phyloP scores from a whole-genome alignment of 2,888 invertebrate species.

The Morpho helenor region DNA sequence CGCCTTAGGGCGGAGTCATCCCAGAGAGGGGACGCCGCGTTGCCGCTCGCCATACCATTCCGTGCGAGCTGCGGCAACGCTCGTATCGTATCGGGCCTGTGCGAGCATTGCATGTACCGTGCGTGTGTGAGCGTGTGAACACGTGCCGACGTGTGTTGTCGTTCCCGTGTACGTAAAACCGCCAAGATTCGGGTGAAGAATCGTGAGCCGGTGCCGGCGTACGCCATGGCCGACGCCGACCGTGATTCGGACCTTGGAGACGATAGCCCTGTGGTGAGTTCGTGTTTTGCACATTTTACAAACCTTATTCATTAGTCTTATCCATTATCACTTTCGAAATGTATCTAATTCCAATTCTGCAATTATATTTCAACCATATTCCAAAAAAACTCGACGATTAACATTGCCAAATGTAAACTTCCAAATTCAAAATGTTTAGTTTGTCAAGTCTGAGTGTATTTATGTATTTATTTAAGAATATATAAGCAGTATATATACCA shows the following conservation, averaged over 20 bases:
- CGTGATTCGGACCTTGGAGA: conserved; percentile 87
- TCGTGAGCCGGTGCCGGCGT: conserved; percentile 91
- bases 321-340: too few relatives aligned
- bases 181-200: conserved; percentile 95
- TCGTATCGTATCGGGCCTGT: conserved; percentile 36
- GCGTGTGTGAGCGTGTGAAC: conserved; percentile 56
- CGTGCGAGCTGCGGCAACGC: conserved; percentile 53
- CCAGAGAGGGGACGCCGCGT: conserved; percentile 46
- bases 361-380: too few relatives aligned
- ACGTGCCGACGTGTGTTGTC: conserved; percentile 51
- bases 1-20: conserved; percentile 69
- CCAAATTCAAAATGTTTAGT: too few relatives aligned
- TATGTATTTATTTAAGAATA: too few relatives aligned
- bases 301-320: too few relatives aligned
- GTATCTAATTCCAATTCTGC: too few relatives aligned
- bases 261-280: conserved; percentile 86
- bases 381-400: too few relatives aligned
- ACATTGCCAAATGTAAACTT: too few relatives aligned
- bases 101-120: conserved; percentile 43
- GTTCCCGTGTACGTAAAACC: conserved; percentile 54
- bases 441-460: too few relatives aligned
- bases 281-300: neutral
- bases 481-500: too few relatives aligned
- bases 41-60: conserved; percentile 53
- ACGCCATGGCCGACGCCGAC: conserved; percentile 86